Evolutionary conservation across 2,888 invertebrate species (phyloP).

Genomic region (Apamea anceps): DNA sequence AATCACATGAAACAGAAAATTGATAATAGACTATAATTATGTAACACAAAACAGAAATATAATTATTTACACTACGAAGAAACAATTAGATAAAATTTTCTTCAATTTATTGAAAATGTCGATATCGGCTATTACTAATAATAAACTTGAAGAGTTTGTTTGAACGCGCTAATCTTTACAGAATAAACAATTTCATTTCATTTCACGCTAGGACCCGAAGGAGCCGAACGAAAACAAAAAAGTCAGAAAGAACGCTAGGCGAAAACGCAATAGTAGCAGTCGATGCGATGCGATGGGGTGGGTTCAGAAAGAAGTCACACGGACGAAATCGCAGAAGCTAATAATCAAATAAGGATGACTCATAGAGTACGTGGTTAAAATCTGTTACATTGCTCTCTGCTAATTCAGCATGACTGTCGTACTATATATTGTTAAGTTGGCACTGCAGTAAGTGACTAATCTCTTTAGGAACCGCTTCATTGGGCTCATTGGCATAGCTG

Average conservation of each 20-base stretch:
- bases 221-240: not conserved
- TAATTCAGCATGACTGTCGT: constrained; percentile 10
- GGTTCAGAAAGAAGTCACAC: not conserved
- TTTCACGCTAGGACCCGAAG: not conserved
- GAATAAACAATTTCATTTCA: too few relatives aligned
- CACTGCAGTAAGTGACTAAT: constrained; percentile 45
- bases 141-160: too few relatives aligned
- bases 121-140: too few relatives aligned
- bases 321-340: not conserved
- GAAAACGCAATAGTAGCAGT: not conserved
- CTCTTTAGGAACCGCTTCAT: constrained; percentile 47
- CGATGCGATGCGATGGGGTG: not conserved
- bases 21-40: too few relatives aligned
- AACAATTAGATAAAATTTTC: too few relatives aligned
- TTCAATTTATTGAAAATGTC: too few relatives aligned
- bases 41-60: too few relatives aligned
- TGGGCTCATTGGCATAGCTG: constrained; percentile 28
- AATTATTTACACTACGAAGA: too few relatives aligned
- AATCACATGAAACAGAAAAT: too few relatives aligned
- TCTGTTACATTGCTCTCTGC: constrained; percentile 3
- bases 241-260: not conserved
- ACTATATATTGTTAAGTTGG: constrained; percentile 16
- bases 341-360: not conserved
- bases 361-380: not conserved
- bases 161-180: too few relatives aligned